Evolutionary conservation across 2,888 invertebrate species (phyloP).

Genomic region (Bombyx huttoni): DNA sequence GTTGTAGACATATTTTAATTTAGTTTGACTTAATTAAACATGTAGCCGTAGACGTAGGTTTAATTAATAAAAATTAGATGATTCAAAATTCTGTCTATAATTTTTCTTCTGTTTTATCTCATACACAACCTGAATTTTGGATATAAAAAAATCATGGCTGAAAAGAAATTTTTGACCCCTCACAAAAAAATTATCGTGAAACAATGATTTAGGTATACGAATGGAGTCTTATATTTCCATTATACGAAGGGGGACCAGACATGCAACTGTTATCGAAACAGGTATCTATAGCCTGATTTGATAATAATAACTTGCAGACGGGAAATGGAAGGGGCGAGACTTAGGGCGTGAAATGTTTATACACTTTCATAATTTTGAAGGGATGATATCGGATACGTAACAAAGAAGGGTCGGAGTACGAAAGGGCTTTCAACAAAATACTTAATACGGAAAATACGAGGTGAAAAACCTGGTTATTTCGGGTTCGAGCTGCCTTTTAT

Average conservation of each 20-base stretch:
- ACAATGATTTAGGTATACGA: conserved; percentile 59
- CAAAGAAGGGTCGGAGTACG: conserved; percentile 40
- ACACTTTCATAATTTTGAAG: conserved; percentile 70
- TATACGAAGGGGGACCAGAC: conserved; percentile 41
- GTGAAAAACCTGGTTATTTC: conserved; percentile 51
- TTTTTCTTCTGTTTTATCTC: too few relatives aligned
- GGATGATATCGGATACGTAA: conserved; percentile 58
- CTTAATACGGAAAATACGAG: conserved; percentile 61
- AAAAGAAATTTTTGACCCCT: conserved; percentile 9
- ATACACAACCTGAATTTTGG: too few relatives aligned
- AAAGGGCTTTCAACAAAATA: conserved; percentile 62
- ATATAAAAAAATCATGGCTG: background rate
- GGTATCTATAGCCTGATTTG: conserved; percentile 68
- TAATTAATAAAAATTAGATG: too few relatives aligned
- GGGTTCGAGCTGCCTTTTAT: conserved; percentile 30
- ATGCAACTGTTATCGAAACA: conserved; percentile 53
- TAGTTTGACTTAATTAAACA: conserved; percentile 1
- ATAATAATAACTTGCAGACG: conserved; percentile 65
- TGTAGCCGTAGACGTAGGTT: too few relatives aligned
- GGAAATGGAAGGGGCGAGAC: conserved; percentile 22
- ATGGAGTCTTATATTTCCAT: conserved; percentile 57
- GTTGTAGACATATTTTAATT: conserved; percentile 1
- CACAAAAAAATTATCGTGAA: conserved; percentile 55
- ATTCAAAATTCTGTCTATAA: too few relatives aligned
- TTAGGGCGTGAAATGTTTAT: conserved; percentile 69